These are phyloP conservation scores for Anthopleura xanthogrammica DNA, from an alignment of 92 coral and sea anemone genomes.

Conservation along the genomic window DNA sequence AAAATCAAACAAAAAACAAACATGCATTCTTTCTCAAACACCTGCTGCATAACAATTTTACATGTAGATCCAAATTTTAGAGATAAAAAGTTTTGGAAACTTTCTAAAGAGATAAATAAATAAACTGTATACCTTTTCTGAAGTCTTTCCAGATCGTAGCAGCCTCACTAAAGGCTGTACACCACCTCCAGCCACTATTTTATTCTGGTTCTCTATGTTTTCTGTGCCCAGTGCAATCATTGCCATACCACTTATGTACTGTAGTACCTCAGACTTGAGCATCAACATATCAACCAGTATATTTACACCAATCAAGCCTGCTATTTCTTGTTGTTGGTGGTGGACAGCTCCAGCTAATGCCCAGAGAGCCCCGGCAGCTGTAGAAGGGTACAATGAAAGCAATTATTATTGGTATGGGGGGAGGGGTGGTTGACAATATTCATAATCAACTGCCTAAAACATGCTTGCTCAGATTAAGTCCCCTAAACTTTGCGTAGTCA, in stretches of 20 bases:
- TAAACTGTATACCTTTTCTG: conserved; percentile 61
- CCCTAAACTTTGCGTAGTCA: no score
- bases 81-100: background rate
- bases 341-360: conserved; percentile 89
- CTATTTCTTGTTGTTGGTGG: conserved; percentile 87
- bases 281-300: conserved; percentile 94
- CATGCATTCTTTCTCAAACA: no score
- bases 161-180: conserved; percentile 89
- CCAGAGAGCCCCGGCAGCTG: conserved; percentile 98
- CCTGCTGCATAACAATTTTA: no score
- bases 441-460: no score
- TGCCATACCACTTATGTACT: conserved; percentile 94
- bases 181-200: conserved; percentile 92
- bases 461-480: no score
- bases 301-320: conserved; percentile 92
- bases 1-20: no score
- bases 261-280: conserved; percentile 90
- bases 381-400: background rate
- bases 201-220: conserved; percentile 89
- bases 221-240: conserved; percentile 89
- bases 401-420: no score
- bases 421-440: no score
- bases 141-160: conserved; percentile 77
- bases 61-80: background rate
- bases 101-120: no score